Evolutionary conservation across 1,140 invertebrate species (phyloP), one percentile per base, ranked within the genome.

Genomic region (Drosophila sucinea): DNA sequence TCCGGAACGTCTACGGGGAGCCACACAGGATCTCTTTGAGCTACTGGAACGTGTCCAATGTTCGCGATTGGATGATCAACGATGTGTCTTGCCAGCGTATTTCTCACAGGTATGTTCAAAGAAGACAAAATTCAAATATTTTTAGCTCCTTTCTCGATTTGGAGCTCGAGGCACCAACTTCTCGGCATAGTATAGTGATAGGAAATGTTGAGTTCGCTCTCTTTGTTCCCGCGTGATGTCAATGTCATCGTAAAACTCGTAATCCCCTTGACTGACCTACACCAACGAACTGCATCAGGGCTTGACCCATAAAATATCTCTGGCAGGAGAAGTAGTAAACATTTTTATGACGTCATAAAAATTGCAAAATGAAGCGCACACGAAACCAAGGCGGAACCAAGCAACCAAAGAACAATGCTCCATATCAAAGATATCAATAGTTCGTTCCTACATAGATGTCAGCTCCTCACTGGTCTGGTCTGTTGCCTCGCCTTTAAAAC

Each of bases 11-110:
- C 74, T 94, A 38, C 93, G 95, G 92, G 95, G 94, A 62, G 94
- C 96, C 38, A 95, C 96, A 60, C 95, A 96, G 86, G 96, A 97
- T 93, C 93, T 97, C 41, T 97, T 98, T 92, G 97, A 98, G 92
- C 93, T 99, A 69, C 93, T 99, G 73, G 97, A 98, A 92, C 94
- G 96, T 91, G 96, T 98, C 63, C 97, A 98, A 93, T 96, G 97
- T 93, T 97, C 96, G 65, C 94, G 98, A 54, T 93, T 99, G 83
- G 98, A 99, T 90, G 98, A 99, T 93, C 98, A 99, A 93, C 95
- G 98, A 92, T 98, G 97, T 92, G 96, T 97, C 67, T 93, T 98
- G 77, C 97, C 97, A 55, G 94, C 96, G 11, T 97, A 97, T 92
- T 97, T 97, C 92, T 95, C 95, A 90, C 96, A 97, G 95, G 96